Evolutionary conservation across 2,888 invertebrate species (phyloP), one percentile per base, ranked within the genome.

Genomic region (Sipha maydis): DNA sequence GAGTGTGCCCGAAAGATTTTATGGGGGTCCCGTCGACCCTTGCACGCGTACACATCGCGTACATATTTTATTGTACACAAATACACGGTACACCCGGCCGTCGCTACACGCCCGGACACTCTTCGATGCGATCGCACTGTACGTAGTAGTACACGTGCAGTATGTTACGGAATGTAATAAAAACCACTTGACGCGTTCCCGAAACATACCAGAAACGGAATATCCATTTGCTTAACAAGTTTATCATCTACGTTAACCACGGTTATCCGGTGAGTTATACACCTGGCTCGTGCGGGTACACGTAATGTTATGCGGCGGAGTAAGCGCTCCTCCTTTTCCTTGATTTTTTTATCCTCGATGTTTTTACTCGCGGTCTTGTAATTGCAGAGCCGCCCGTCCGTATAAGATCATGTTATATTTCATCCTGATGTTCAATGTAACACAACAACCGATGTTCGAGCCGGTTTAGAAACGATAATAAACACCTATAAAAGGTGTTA

Each of bases 191-290:
- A 79, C 85, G 69, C 54, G 78, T 54, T 71, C 34, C 78, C 69
- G 34, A 54, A 85, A 71, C 7, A 21, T 69, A 67, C 76, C 78
- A 41, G 31, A 85, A 85, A 69, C n/a, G 17, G 56, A 85, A 77
- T 41, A 31, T 77, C 85, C 85, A 48, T 85, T 85, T 31, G 85
- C 77, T 31, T 41, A n/a, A 85, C 77, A 67, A 77, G 77, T 77
- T 85, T 48, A 48, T 48, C 77, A 48, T 85, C 48, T 67, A 38
- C 76, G 67, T 85, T 77, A 77, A 85, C 41, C 67, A 25, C 76
- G 67, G 76, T 41, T 41, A 41, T 11, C 7, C 56, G 56, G 56
- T 56, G 11, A 21, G 21, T 85, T 85, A 77, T 56, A 48, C 11
- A 41, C 17, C 9, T 54, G n/a, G 31, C 31, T 31, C 31, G n/a